Percentiles rank a stretch among this genome's conserved stretches.
Conservation (phyloP, 2,797 vertebrate genomes). For the Phalanger gymnotis region DNA sequence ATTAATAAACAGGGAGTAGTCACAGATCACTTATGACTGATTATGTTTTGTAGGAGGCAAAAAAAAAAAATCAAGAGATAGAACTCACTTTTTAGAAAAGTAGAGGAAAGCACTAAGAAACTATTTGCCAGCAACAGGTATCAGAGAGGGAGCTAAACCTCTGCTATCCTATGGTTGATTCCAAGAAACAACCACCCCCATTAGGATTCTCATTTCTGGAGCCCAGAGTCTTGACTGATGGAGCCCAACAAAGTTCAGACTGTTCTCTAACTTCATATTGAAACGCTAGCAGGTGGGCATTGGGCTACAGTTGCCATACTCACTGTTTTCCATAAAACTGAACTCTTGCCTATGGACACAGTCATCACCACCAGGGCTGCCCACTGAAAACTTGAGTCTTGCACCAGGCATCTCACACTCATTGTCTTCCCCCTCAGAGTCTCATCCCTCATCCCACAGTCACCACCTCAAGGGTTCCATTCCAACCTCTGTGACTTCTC, state of each 20-base stretch:
- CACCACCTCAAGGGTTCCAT: not conserved
- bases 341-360: not conserved
- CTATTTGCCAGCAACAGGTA: not conserved
- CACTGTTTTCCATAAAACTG: not conserved
- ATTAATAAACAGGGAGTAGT: not conserved
- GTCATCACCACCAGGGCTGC: not conserved
- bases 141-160: not conserved
- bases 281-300: not conserved
- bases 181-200: not conserved
- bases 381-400: not conserved
- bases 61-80: not conserved
- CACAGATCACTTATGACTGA: not conserved
- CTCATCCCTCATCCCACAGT: not conserved
- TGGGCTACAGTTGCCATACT: not conserved
- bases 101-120: not conserved
- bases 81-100: not conserved
- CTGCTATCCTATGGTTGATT: not conserved
- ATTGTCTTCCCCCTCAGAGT: not conserved
- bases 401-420: not conserved
- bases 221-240: not conserved
- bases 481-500: not conserved
- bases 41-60: not conserved
- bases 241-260: not conserved
- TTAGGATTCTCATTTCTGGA: not conserved
- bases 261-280: not conserved